Evolutionary conservation across 2,888 invertebrate genomes (phyloP), one percentile per base, ranked within the genome.

Genomic region (Zelleria hepariella): DNA sequence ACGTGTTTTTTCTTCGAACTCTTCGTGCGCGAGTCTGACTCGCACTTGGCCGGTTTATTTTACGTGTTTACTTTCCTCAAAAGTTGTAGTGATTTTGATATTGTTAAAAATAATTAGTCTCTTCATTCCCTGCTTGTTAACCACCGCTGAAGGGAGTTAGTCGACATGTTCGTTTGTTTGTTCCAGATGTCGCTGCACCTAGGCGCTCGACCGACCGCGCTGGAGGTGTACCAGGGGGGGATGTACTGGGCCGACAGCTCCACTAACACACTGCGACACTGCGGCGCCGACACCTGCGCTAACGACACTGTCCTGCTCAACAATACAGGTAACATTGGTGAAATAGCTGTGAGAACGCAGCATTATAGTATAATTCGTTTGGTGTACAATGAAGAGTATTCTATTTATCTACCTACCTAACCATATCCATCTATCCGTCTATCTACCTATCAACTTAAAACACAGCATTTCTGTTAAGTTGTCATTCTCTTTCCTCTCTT

Each of bases 171-270:
- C n/a, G 51, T 7, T 10, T 23, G 6, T 10, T 57, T 32, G 27
- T 47, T 20, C 20, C 68, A 84, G 83, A 21, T 84, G 64, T 62
- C 69, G 55, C 66, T 89, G 60, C 76, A 70, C 15, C 60, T 68
- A 57, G 78, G 83, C 63, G 81, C 83, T 56, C 83, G 86, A 8
- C 92, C 93, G 1, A 83, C 87, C n/a, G 93, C 94, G 42, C 86
- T 94, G 48, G 93, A 93, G 6, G 90, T 94, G 57, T 92, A 93
- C 78, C 89, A 90, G 67, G 91, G 90, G 27, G 80, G 82, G 24
- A 72, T 95, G 56, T 91, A 93, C 72, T 95, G 93, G 79, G 93
- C 94, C 15, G 93, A 94, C 77, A 91, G 90, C 59, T 91, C 90
- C 60, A 90, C 86, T 67, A 86, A 85, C 66, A 89, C 91, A 21